These are phyloP conservation scores for Neodiprion fabricii DNA, from an alignment of 1,140 invertebrate genomes.

Conservation along the genomic window DNA sequence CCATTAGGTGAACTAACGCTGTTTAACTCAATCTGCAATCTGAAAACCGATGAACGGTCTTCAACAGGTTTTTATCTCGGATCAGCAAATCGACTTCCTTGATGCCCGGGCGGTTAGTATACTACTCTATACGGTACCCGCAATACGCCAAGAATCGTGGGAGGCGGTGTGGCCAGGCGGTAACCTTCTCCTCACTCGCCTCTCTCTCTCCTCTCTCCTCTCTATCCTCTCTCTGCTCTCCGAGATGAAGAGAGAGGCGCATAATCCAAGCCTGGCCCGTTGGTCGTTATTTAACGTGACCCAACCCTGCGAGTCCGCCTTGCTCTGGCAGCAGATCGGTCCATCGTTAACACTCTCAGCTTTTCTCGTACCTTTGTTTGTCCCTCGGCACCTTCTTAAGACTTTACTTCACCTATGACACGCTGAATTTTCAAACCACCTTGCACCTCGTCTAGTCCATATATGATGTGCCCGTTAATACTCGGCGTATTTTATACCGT, in stretches of 20 bases:
- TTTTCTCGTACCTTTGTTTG: too few relatives aligned
- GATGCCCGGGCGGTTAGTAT: neutral
- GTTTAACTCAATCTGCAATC: neutral
- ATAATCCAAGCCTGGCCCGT: neutral
- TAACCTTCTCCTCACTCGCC: conserved; percentile 1
- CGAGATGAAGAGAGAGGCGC: neutral
- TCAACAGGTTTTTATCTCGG: neutral
- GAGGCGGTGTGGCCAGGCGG: neutral
- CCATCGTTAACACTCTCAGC: too few relatives aligned
- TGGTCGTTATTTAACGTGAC: too few relatives aligned
- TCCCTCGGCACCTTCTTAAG: too few relatives aligned
- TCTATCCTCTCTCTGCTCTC: neutral
- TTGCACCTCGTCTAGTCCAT: too few relatives aligned
- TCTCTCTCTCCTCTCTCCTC: neutral
- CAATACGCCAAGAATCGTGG: conserved; percentile 1
- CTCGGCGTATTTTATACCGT: too few relatives aligned
- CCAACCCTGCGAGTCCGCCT: too few relatives aligned
- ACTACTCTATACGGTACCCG: neutral
- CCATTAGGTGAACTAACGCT: neutral
- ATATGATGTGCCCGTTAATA: too few relatives aligned
- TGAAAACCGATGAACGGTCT: conserved; percentile 4
- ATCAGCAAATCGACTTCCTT: conserved; percentile 4
- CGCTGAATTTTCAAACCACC: too few relatives aligned
- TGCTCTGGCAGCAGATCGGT: too few relatives aligned
- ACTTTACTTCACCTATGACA: too few relatives aligned